Evolutionary conservation across 2,797 vertebrate genomes (phyloP).

Genomic region (Adelosebastes latens): DNA sequence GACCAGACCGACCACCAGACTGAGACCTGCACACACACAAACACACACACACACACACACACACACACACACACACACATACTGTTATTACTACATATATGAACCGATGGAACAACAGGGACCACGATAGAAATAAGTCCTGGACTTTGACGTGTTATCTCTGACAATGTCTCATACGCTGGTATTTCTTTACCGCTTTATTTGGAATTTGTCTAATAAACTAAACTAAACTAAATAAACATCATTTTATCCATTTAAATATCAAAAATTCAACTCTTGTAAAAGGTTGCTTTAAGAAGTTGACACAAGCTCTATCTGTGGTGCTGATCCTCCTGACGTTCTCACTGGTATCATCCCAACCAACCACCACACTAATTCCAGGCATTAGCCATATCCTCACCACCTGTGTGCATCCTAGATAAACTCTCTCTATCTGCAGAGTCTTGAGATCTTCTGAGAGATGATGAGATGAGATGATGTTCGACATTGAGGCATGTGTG

Average conservation of each 20-base stretch:
- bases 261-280: background rate
- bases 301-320: background rate
- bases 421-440: background rate
- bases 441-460: too few relatives aligned
- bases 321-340: background rate
- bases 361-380: background rate
- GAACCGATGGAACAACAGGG: too few relatives aligned
- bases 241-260: too few relatives aligned
- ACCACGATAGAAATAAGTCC: too few relatives aligned
- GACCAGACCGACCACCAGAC: conserved; percentile 91
- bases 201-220: too few relatives aligned
- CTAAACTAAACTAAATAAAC: too few relatives aligned
- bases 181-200: too few relatives aligned
- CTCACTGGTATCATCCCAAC: background rate
- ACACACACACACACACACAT: background rate
- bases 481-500: too few relatives aligned
- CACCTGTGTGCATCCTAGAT: background rate
- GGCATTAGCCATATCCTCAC: background rate
- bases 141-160: too few relatives aligned
- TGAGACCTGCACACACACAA: conserved; percentile 83
- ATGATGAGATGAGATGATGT: too few relatives aligned
- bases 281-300: too few relatives aligned
- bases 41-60: conserved; percentile 12
- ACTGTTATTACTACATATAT: background rate
- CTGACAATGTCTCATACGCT: too few relatives aligned